Evolutionary conservation across 2,797 vertebrate species (phyloP).

Genomic region (Danio aesculapii): DNA sequence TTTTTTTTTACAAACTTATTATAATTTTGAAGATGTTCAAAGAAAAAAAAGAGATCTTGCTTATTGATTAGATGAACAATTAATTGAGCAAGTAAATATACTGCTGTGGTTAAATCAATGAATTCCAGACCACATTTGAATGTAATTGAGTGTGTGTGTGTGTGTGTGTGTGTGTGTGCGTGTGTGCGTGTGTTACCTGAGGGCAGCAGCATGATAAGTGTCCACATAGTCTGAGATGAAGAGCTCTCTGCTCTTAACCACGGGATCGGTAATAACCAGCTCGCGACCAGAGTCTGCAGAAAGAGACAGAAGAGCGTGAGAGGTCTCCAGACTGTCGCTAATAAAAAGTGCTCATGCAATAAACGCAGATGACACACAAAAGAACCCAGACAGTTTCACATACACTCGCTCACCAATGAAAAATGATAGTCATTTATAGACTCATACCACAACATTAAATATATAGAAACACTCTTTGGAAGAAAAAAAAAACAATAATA

Average conservation of each 20-base stretch:
- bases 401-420: not conserved
- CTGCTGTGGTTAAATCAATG: constrained; percentile 2
- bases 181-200: constrained; percentile 82
- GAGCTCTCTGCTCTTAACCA: constrained; percentile 97
- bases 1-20: too few relatives aligned
- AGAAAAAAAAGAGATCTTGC: not conserved
- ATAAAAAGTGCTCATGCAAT: constrained; percentile 53
- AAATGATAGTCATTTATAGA: not conserved
- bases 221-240: constrained; percentile 99
- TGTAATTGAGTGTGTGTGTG: not conserved
- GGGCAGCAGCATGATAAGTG: constrained; percentile 97
- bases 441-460: not conserved
- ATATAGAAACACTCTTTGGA: not conserved
- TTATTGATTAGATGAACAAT: not conserved
- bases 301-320: constrained; percentile 50
- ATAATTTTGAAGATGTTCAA: not conserved
- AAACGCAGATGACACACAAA: constrained; percentile 23
- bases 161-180: too few relatives aligned
- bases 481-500: not conserved
- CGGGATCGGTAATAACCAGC: constrained; percentile 96
- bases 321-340: constrained; percentile 27
- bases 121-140: not conserved
- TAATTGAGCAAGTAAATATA: constrained; percentile 11
- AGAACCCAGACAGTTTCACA: constrained; percentile 27
- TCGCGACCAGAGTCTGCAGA: constrained; percentile 93